Evolutionary conservation across 2,888 invertebrate genomes (phyloP).

Genomic region (Xylocampa areola): DNA sequence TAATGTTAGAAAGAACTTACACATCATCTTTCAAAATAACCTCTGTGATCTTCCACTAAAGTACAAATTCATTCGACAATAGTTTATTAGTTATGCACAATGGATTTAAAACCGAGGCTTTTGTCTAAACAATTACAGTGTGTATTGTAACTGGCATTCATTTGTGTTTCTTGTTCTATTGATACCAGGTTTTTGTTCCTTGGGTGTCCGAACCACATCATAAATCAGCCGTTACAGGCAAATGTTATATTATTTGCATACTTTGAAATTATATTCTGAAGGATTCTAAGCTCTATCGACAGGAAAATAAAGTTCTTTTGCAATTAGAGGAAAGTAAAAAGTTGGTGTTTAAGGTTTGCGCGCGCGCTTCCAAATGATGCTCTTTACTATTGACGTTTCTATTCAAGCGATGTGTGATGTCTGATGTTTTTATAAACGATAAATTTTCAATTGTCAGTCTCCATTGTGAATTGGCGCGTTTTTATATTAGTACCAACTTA

Average conservation of each 20-base stretch:
- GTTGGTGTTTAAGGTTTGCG: slow-evolving; percentile 61
- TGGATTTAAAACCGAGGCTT: slow-evolving; percentile 62
- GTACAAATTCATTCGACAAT: slow-evolving; percentile 47
- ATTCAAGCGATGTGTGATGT: slow-evolving; percentile 74
- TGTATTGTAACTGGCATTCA: slow-evolving; percentile 86
- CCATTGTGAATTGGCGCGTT: slow-evolving; percentile 76
- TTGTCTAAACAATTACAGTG: slow-evolving; percentile 89
- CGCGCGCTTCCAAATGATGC: slow-evolving; percentile 77
- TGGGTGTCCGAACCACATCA: slow-evolving; percentile 87
- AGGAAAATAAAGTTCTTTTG: slow-evolving; percentile 29
- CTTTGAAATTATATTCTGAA: slow-evolving; percentile 30
- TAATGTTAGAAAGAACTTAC: slow-evolving; percentile 50
- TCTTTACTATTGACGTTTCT: slow-evolving; percentile 82
- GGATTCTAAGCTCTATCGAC: slow-evolving; percentile 62
- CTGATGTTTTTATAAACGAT: slow-evolving; percentile 84
- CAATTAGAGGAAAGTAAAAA: slow-evolving; percentile 24
- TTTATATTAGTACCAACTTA: slow-evolving; percentile 55
- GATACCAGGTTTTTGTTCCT: slow-evolving; percentile 83
- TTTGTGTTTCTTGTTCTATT: slow-evolving; percentile 87
- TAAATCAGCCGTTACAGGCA: slow-evolving; percentile 83
- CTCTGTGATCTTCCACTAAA: slow-evolving; percentile 24
- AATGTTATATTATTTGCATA: slow-evolving; percentile 63
- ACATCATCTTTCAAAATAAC: slow-evolving; percentile 11
- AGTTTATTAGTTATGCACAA: slow-evolving; percentile 54
- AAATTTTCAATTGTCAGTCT: slow-evolving; percentile 79